These are phyloP conservation scores for Drosophila histrio DNA, from an alignment of 2,888 invertebrate genomes.

Conservation along the genomic window DNA sequence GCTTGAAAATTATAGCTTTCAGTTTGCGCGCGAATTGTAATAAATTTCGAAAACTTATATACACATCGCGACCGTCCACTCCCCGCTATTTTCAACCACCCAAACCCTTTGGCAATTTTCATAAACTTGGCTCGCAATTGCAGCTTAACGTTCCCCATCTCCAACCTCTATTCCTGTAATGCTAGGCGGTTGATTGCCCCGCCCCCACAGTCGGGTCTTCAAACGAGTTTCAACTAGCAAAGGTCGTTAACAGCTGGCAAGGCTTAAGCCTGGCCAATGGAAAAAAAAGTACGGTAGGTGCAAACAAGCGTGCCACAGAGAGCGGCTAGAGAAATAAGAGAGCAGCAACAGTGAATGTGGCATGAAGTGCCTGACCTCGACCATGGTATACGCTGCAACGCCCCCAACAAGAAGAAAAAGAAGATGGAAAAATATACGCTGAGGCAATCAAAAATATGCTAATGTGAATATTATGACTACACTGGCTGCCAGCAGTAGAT, in stretches of 20 bases:
- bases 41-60: conserved; percentile 76
- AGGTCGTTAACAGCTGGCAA: conserved; percentile 76
- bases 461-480: conserved; percentile 45
- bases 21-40: conserved; percentile 77
- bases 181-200: conserved; percentile 21
- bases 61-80: conserved; percentile 51
- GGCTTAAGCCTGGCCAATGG: conserved; percentile 60
- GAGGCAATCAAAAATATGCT: conserved; percentile 42
- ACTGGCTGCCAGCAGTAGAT: not conserved
- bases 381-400: conserved; percentile 65
- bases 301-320: conserved; percentile 54
- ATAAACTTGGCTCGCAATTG: conserved; percentile 68
- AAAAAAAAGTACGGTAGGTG: conserved; percentile 50
- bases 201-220: conserved; percentile 35
- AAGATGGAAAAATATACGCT: not conserved
- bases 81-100: not conserved
- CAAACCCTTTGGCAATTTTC: conserved; percentile 45
- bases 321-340: conserved; percentile 25
- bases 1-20: conserved; percentile 78
- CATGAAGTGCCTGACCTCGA: conserved; percentile 63
- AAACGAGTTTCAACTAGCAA: conserved; percentile 66
- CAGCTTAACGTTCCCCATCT: conserved; percentile 46
- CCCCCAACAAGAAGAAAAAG: conserved; percentile 6
- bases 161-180: not conserved
- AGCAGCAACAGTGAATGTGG: conserved; percentile 32